phyloP scores from a whole-genome alignment of 1,140 invertebrate species.

The Drosophila repletoides region DNA sequence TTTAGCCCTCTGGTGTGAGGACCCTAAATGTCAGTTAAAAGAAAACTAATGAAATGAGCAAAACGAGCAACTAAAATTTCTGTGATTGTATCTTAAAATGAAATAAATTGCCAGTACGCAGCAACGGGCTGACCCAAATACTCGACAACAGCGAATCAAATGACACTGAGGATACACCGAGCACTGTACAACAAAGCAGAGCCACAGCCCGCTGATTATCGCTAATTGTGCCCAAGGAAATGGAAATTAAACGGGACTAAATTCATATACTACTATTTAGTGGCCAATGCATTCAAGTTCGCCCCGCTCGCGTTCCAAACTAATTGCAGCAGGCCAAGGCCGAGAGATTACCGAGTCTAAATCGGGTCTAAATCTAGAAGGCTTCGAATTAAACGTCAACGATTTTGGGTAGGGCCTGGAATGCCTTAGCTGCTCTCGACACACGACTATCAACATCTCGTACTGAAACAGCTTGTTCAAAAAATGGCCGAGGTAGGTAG shows the following conservation, averaged over 20 bases:
- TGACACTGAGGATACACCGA: slow-evolving; percentile 29
- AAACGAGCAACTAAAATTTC: slow-evolving; percentile 48
- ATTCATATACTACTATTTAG: no score
- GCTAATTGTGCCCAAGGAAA: slow-evolving; percentile 70
- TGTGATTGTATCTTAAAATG: slow-evolving; percentile 63
- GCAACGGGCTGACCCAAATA: slow-evolving; percentile 71
- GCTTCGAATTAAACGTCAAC: no score
- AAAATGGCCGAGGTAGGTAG: slow-evolving; percentile 54
- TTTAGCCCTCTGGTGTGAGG: neutral
- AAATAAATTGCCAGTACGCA: slow-evolving; percentile 71
- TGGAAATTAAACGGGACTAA: slow-evolving; percentile 52
- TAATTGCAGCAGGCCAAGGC: neutral
- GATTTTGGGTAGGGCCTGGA: no score
- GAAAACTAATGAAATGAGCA: slow-evolving; percentile 39
- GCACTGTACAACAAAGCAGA: slow-evolving; percentile 23
- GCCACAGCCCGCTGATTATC: slow-evolving; percentile 62
- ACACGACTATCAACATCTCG: no score
- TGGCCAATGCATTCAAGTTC: no score
- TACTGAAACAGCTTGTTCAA: neutral
- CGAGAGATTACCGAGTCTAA: no score
- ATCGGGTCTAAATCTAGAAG: no score
- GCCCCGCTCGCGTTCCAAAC: no score
- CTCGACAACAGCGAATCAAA: slow-evolving; percentile 20
- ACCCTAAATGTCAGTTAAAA: slow-evolving; percentile 53
- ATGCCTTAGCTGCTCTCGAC: no score